Percentiles rank a stretch among this genome's conserved stretches.
Conservation (phyloP, 2,797 vertebrate species). For the Otolemur crassicaudatus region DNA sequence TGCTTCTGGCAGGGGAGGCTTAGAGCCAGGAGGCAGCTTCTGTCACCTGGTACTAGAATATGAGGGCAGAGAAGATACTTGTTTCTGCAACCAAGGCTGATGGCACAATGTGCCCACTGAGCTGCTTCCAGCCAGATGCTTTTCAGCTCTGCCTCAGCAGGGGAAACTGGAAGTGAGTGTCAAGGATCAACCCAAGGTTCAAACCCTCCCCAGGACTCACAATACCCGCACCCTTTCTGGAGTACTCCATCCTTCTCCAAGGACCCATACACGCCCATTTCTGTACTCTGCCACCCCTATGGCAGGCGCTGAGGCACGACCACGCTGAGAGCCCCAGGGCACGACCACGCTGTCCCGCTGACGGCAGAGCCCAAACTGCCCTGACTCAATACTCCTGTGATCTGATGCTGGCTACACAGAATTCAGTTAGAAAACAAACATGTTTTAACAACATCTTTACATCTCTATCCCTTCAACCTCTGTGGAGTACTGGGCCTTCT, state of each 20-base stretch:
- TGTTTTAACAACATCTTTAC: neutral
- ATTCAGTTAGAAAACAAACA: neutral
- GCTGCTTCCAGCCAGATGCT: neutral
- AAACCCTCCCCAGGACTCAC: neutral
- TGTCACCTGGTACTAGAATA: neutral
- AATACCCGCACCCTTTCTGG: neutral
- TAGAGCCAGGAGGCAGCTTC: neutral
- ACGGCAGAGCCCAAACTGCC: neutral
- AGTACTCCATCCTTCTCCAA: neutral
- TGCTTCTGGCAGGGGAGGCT: neutral
- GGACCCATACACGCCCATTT: neutral
- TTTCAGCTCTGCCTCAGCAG: no score
- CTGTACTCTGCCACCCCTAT: rapidly evolving
- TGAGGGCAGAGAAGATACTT: rapidly evolving
- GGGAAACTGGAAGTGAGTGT: neutral
- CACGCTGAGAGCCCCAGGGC: neutral
- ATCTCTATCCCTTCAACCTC: neutral
- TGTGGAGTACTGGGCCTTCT: neutral
- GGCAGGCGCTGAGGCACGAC: neutral
- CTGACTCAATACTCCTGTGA: neutral
- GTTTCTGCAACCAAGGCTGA: neutral
- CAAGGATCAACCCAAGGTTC: neutral
- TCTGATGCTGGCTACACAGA: neutral
- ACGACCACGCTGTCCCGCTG: rapidly evolving
- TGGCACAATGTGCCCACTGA: neutral